Evolutionary conservation across 2,113 vertebrate genomes (phyloP), one percentile per base, ranked within the genome.

Genomic region (Geococcyx californianus): DNA sequence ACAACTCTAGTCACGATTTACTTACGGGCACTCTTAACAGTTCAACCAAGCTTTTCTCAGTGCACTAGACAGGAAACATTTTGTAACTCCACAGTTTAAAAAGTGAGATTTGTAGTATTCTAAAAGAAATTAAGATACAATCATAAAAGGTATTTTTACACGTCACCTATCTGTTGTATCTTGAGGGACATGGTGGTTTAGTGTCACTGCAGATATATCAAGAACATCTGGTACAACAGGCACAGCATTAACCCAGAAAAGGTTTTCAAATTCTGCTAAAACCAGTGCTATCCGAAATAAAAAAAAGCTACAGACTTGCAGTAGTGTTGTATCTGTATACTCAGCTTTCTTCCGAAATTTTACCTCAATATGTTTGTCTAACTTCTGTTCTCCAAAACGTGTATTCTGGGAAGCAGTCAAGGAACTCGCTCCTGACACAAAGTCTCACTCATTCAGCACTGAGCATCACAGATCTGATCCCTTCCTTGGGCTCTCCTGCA

Each of bases 321-420:
- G 62, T 1, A 69, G 15, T 3, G 17, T 7, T 36, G 1, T 33
- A 38, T 17, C 36, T 47, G 33, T 7, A 38, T 5, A 26, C 12
- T n/a, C 36, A 38, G 8, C 3, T 42, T 51, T 36, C 67, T 90
- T 33, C n/a, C 36, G 38, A 17, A 88, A 33, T 1, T 7, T 12
- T 11, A 47, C 1, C 3, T 11, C 34, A 40, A 2, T 9, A 18
- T 1, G 3, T 24, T 1, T 59, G 31, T 8, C 21, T 69, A 34
- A 36, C 14, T 16, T 10, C 17, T 0, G 1, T 12, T 66, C 40
- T 82, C 44, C 56, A 58, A 66, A 60, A 38, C 0, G 1, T 1
- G 5, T 0, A 13, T 34, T 38, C 49, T 49, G 49, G 25, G 23
- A 34, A 26, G 13, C 0, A 68, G 20, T 4, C 14, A 17, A 26